phyloP scores from a whole-genome alignment of 2,113 vertebrate species.

The Neopipo cinnamomea region DNA sequence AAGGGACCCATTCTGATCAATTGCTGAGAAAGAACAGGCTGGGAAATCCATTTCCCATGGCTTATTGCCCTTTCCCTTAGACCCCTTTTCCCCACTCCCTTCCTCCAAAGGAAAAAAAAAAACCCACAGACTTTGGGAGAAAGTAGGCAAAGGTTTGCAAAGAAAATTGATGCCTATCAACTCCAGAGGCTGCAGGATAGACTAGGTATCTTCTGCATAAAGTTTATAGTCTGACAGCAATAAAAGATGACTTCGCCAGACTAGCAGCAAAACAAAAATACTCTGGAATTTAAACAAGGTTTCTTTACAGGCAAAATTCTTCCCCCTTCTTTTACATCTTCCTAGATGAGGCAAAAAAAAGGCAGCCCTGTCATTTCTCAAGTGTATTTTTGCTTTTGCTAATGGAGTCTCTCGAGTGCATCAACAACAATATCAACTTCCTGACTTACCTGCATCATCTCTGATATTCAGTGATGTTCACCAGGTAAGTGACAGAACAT shows the following conservation, averaged over 20 bases:
- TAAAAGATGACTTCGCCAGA: neutral
- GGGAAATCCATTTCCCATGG: neutral
- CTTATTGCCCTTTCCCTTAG: neutral
- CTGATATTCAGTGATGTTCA: constrained; percentile 80
- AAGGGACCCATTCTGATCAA: neutral
- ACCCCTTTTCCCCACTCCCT: accelerated
- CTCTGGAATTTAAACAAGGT: neutral
- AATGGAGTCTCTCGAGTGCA: constrained; percentile 65
- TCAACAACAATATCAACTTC: constrained; percentile 35
- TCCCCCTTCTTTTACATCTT: neutral
- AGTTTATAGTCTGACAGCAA: neutral
- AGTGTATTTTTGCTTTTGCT: constrained; percentile 43
- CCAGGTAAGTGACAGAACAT: constrained; percentile 66
- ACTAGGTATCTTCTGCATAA: neutral
- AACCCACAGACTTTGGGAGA: neutral
- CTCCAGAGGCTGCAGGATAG: neutral
- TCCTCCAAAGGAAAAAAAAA: accelerated
- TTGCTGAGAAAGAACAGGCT: neutral
- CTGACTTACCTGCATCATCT: constrained; percentile 76
- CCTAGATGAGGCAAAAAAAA: neutral
- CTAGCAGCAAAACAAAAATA: neutral
- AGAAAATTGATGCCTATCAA: neutral
- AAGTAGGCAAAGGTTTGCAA: neutral
- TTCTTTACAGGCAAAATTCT: neutral
- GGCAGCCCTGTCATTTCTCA: neutral